Conservation (phyloP, 2,888 invertebrate genomes). For the Troides aeacus region DNA sequence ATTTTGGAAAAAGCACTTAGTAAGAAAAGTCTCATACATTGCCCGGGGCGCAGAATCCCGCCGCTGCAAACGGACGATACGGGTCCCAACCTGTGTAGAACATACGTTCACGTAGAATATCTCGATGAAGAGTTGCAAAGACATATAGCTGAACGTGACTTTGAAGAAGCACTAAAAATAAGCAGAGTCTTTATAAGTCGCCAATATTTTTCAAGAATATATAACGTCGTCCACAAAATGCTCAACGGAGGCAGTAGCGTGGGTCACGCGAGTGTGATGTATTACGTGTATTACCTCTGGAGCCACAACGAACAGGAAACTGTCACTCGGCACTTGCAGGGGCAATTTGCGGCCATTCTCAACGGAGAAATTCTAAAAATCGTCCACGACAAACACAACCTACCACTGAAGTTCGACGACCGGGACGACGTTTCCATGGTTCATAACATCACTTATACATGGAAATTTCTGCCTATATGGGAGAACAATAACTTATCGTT, state of each 20-base stretch:
- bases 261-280: background rate
- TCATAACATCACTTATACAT: background rate
- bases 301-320: background rate
- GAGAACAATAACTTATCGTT: background rate
- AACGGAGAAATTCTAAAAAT: background rate
- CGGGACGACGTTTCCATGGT: background rate
- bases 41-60: background rate
- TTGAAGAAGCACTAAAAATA: background rate
- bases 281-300: background rate
- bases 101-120: background rate
- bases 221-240: background rate
- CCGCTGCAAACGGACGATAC: background rate
- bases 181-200: background rate
- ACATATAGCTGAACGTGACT: background rate
- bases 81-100: background rate
- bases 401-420: background rate
- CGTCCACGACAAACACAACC: background rate
- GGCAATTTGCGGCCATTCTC: background rate
- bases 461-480: background rate
- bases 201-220: background rate
- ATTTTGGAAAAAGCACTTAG: background rate
- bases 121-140: background rate
- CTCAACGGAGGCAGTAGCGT: background rate
- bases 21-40: background rate
- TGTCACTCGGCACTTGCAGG: background rate